These are phyloP conservation scores for Zeus faber DNA, from an alignment of 2,113 vertebrate species.

Conservation along the genomic window DNA sequence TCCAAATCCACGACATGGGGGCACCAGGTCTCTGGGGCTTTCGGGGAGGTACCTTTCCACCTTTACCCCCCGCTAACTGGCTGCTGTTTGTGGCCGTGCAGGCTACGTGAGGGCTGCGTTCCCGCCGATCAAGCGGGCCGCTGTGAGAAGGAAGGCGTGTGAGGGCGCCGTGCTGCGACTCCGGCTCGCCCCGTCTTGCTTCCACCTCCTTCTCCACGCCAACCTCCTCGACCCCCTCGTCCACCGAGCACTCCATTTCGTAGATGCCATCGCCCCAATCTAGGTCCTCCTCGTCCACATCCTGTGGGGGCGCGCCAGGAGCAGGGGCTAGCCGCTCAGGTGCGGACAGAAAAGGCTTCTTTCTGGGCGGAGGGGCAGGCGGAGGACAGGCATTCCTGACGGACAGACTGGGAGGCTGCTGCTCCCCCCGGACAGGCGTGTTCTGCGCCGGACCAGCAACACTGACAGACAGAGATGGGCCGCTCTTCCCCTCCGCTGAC, in stretches of 20 bases:
- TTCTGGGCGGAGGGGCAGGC: conserved; percentile 59
- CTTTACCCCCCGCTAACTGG: conserved; percentile 34
- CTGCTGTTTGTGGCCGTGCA: conserved; percentile 26
- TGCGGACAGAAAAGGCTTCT: conserved; percentile 45
- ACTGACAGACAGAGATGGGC: conserved; percentile 49
- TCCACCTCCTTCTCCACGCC: conserved; percentile 26
- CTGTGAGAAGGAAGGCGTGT: conserved; percentile 60
- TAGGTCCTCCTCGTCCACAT: conserved; percentile 43
- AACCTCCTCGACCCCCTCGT: conserved; percentile 38
- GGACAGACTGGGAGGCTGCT: conserved; percentile 15
- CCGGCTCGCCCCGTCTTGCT: conserved; percentile 38
- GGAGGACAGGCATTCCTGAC: conserved; percentile 22
- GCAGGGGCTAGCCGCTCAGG: conserved; percentile 30
- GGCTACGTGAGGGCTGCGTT: conserved; percentile 57
- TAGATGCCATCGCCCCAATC: conserved; percentile 26
- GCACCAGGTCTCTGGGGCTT: conserved; percentile 83
- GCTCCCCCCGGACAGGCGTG: conserved; percentile 19
- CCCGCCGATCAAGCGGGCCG: conserved; percentile 72
- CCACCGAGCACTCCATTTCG: conserved; percentile 44
- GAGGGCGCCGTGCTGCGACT: conserved; percentile 49
- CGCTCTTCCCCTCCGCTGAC: conserved; percentile 45
- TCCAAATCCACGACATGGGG: conserved; percentile 41
- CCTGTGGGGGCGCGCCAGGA: conserved; percentile 22
- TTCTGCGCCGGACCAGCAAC: conserved; percentile 3
- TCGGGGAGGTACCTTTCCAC: conserved; percentile 71